Evolutionary conservation across 2,113 vertebrate genomes (phyloP).

Genomic region (Aegithalos caudatus): DNA sequence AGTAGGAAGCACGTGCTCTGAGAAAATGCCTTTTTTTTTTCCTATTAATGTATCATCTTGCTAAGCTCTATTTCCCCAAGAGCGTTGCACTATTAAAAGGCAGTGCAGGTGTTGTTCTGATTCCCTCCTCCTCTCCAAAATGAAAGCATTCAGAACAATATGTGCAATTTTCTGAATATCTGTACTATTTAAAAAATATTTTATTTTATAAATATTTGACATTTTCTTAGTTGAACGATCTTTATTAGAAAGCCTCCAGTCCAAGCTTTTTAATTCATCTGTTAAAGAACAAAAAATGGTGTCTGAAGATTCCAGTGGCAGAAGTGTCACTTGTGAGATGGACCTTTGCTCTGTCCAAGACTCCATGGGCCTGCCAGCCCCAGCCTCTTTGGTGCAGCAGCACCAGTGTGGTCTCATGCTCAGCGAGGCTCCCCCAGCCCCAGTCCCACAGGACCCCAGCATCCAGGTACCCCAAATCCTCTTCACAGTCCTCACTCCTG

Average conservation of each 20-base stretch:
- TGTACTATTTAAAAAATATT: not conserved
- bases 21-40: not conserved
- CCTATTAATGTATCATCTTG: not conserved
- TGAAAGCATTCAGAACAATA: not conserved
- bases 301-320: not conserved
- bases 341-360: not conserved
- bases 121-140: not conserved
- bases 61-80: not conserved
- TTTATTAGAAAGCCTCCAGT: not conserved
- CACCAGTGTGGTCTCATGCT: not conserved
- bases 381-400: fast-evolving
- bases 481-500: not conserved
- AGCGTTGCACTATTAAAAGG: not conserved
- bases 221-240: not conserved
- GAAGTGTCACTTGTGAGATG: not conserved
- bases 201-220: not conserved
- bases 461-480: not conserved
- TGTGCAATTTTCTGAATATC: fast-evolving
- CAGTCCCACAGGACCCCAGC: not conserved
- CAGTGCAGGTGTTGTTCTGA: not conserved
- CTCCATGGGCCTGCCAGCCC: too few relatives aligned
- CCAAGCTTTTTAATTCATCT: not conserved
- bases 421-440: not conserved
- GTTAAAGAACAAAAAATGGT: not conserved
- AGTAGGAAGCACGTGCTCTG: not conserved